Percentiles rank a stretch among this genome's conserved stretches.
phyloP scores from a whole-genome alignment of 2,113 vertebrate genomes.

The Sula dactylatra region DNA sequence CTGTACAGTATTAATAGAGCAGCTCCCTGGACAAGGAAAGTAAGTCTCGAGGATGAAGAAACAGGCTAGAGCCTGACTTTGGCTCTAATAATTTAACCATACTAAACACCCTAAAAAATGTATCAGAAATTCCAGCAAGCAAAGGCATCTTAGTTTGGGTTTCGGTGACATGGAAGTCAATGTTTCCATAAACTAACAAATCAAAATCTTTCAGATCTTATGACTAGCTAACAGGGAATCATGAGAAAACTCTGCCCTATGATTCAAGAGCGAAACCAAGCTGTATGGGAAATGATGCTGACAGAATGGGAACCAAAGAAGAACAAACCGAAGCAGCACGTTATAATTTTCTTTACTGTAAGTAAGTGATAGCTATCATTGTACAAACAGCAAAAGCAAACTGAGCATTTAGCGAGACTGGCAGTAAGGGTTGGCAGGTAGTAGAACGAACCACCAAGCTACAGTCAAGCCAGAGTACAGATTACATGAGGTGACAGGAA shows the following conservation, averaged over 20 bases:
- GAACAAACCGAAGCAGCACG: background rate
- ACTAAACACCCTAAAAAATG: background rate
- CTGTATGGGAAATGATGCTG: background rate
- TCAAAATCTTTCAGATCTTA: background rate
- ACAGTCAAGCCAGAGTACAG: background rate
- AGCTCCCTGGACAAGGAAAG: background rate
- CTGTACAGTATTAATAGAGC: background rate
- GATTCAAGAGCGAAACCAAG: background rate
- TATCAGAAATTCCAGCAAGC: background rate
- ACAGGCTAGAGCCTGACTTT: background rate
- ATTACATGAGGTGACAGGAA: background rate
- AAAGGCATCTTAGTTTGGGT: background rate
- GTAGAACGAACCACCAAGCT: background rate
- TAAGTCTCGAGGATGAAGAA: background rate
- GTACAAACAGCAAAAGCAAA: background rate
- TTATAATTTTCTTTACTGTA: background rate
- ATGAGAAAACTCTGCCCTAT: slow-evolving; percentile 12
- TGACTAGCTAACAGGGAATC: background rate
- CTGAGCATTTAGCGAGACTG: background rate
- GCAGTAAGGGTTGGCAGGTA: background rate
- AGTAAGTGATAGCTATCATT: background rate
- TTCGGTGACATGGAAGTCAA: background rate
- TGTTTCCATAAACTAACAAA: background rate
- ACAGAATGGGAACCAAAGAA: background rate
- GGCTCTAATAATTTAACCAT: background rate